Conservation (phyloP, 1,140 invertebrate species). For the Aphaenogaster rudis region DNA sequence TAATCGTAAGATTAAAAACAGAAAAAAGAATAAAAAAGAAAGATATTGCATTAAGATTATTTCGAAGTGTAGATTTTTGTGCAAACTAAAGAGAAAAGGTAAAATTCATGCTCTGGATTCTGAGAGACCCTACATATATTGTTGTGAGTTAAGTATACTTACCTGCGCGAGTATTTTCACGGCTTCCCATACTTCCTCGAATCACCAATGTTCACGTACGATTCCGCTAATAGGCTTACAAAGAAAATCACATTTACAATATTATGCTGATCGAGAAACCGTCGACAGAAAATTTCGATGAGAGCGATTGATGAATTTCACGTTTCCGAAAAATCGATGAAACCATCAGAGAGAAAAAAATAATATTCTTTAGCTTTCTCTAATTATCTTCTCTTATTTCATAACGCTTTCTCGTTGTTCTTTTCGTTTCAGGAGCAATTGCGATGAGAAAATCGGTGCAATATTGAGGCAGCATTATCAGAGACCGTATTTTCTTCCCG, state of each 20-base stretch:
- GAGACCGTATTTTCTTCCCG: conserved; percentile 95
- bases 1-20: not conserved
- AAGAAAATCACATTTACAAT: conserved; percentile 5
- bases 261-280: not conserved
- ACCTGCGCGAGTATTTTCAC: not conserved
- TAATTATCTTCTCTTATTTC: not conserved
- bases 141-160: not conserved
- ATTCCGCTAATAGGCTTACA: conserved; percentile 62
- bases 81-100: not conserved
- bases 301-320: not conserved
- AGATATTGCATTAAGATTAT: not conserved
- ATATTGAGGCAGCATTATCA: conserved; percentile 93
- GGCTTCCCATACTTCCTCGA: conserved; percentile 55
- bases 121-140: not conserved
- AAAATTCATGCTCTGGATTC: not conserved
- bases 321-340: not conserved
- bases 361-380: not conserved
- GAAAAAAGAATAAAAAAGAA: not conserved
- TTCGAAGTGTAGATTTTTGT: not conserved
- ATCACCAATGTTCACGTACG: conserved; percentile 30
- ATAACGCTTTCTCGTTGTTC: not conserved
- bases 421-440: conserved; percentile 92
- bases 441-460: conserved; percentile 92
- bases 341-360: not conserved
- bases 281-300: not conserved